A percentile compares a stretch with the other conserved stretches of the same genome.
Conservation (phyloP, 2,888 invertebrate genomes). For the Pseudoips prasinana region DNA sequence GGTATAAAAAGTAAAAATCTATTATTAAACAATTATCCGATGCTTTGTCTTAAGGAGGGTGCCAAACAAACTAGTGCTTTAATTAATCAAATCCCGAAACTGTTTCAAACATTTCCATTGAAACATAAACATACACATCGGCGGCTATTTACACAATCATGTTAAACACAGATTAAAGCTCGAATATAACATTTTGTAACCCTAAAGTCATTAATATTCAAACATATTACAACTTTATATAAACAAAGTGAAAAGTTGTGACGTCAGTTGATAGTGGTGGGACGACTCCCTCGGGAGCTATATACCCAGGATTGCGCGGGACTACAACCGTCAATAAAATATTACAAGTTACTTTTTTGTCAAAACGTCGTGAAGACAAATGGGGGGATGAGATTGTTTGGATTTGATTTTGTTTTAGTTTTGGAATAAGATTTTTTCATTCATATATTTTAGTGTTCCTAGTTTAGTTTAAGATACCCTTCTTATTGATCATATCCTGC, state of each 20-base stretch:
- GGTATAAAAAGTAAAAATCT: no score
- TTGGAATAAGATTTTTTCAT: no score
- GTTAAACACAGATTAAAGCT: no score
- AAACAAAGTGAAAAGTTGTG: slow-evolving; percentile 19
- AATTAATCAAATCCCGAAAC: background rate
- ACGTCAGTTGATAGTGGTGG: slow-evolving; percentile 34
- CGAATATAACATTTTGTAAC: background rate
- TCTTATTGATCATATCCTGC: no score
- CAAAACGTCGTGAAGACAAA: slow-evolving; percentile 3
- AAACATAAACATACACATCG: background rate
- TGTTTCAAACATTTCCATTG: background rate
- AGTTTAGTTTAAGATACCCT: no score
- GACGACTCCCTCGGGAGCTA: slow-evolving; percentile 28
- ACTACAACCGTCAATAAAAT: slow-evolving; percentile 31
- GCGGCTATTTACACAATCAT: no score
- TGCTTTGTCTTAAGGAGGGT: no score
- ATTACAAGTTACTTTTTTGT: slow-evolving; percentile 22
- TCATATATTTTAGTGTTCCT: no score
- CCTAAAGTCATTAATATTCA: slow-evolving; percentile 14
- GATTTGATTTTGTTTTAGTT: slow-evolving; percentile 1
- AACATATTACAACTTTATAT: slow-evolving; percentile 16
- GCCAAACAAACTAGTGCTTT: no score
- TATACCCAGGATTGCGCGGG: slow-evolving; percentile 22
- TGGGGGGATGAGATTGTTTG: slow-evolving; percentile 7
- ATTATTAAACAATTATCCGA: no score